Evolutionary conservation across 1,140 invertebrate genomes (phyloP).

Genomic region (Helicoverpa armigera): DNA sequence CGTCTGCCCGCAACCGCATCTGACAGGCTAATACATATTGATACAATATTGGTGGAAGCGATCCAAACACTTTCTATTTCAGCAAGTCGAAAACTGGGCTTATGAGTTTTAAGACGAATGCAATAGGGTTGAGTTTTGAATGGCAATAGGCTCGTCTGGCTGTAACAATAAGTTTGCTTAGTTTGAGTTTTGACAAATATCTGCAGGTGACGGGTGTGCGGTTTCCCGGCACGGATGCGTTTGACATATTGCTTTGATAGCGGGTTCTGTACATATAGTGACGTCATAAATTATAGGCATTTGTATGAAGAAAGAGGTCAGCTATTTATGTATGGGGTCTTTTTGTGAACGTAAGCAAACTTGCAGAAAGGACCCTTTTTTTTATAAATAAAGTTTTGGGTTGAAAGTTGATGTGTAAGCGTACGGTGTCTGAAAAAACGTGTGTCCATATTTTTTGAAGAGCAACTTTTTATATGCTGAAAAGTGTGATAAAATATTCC

Average conservation of each 20-base stretch:
- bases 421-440: background rate
- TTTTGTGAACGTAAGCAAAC: conserved; percentile 18
- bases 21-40: conserved; percentile 78
- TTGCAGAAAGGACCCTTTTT: conserved; percentile 23
- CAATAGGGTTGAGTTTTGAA: conserved; percentile 56
- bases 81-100: conserved; percentile 2
- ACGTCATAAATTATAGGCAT: conserved; percentile 73
- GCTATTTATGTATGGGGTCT: conserved; percentile 13
- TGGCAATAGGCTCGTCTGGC: conserved; percentile 7
- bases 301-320: conserved; percentile 47
- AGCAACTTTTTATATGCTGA: too few species aligned
- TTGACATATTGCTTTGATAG: conserved; percentile 84
- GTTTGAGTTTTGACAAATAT: conserved; percentile 83
- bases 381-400: conserved; percentile 1
- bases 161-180: conserved; percentile 63
- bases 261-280: conserved; percentile 73
- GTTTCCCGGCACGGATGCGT: conserved; percentile 79
- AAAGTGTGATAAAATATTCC: too few species aligned
- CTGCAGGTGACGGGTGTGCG: conserved; percentile 80
- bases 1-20: conserved; percentile 66
- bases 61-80: conserved; percentile 46
- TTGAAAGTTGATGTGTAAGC: background rate
- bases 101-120: conserved; percentile 34
- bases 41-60: conserved; percentile 68
- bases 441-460: background rate